Conservation (phyloP, 2,113 vertebrate genomes). For the Vidua chalybeata region DNA sequence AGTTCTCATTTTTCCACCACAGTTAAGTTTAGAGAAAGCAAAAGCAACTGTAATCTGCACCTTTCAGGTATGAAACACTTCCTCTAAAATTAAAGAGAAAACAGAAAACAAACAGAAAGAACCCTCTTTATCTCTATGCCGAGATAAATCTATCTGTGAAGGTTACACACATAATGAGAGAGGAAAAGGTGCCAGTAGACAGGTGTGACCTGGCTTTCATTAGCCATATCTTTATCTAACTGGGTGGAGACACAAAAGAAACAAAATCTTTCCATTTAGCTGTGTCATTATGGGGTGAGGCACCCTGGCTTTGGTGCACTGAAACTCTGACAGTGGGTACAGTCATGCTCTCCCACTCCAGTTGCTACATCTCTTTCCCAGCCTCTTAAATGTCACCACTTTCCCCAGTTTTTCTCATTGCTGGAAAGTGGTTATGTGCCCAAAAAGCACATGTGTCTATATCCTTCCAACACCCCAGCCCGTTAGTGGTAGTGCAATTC, state of each 20-base stretch:
- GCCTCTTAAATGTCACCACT: not conserved
- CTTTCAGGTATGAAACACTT: not conserved
- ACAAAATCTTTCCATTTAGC: conserved; percentile 62
- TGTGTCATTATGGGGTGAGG: conserved; percentile 66
- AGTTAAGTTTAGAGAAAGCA: not conserved
- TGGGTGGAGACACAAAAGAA: conserved; percentile 63
- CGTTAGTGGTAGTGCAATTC: rapidly evolving
- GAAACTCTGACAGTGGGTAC: conserved; percentile 62
- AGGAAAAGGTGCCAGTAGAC: conserved; percentile 61
- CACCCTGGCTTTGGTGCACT: conserved; percentile 47
- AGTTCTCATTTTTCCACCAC: not conserved
- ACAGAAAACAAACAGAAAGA: conserved; percentile 39
- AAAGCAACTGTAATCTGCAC: not conserved
- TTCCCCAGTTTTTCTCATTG: not conserved
- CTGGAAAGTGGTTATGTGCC: not conserved
- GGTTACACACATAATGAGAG: conserved; percentile 2
- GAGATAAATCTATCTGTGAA: conserved; percentile 32
- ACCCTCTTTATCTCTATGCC: not conserved
- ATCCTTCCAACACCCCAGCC: not conserved
- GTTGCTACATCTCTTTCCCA: conserved; percentile 40
- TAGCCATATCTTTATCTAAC: conserved; percentile 55
- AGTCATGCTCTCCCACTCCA: conserved; percentile 53
- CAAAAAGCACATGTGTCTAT: not conserved
- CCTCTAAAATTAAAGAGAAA: conserved; percentile 25
- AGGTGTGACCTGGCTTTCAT: conserved; percentile 64